Base-by-base conservation (phyloP, 2,113 vertebrate genomes). In the Microtus ochrogaster region DNA sequence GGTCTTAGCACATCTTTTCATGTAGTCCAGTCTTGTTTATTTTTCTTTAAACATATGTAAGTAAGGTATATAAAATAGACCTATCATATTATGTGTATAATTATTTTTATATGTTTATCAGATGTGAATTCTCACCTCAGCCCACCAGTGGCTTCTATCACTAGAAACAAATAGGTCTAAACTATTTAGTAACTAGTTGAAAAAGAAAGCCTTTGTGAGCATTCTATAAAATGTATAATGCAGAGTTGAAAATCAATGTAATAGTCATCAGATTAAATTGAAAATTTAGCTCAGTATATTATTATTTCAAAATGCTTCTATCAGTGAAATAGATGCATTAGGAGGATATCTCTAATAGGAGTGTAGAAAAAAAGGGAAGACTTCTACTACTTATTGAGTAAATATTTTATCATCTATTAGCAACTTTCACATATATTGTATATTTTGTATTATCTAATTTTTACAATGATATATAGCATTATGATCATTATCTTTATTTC, bases 151-250 rank as follows among this genome's bases (percentile, higher is more conserved):
- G 26, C 36, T 92, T 97, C 36, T 94, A 22, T 22, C 85, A 55
- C 21, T 91, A 47, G 24, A 47, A 87, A 89, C 30, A 95, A 28
- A 96, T 36, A 90, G 93, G 55, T 87, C 2, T 36, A 94, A 28
- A 61, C 44, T 52, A 36, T 79, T 24, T 36, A 52, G 11, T 66
- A 84, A 95, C 73, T 24, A 24, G 0, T 93, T 14, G 10, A 61
- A n/a, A 3, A 49, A 55, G 58, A 41, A 92, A 94, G 26, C 44
- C 92, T 12, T 19, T 39, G 4, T 61, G 13, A 58, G 22, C 24
- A 41, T 85, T 85, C 65, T 82, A 17, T 73, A 55, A 19, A 55
- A 44, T 33, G 3, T n/a, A 22, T 76, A 55, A 49, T 52, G 24
- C 6, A 33, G 70, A 93, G 47, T 22, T 44, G 19, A 73, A 83